Evolutionary conservation across 1,140 invertebrate species (phyloP).

Genomic region (Theocolax elegans): DNA sequence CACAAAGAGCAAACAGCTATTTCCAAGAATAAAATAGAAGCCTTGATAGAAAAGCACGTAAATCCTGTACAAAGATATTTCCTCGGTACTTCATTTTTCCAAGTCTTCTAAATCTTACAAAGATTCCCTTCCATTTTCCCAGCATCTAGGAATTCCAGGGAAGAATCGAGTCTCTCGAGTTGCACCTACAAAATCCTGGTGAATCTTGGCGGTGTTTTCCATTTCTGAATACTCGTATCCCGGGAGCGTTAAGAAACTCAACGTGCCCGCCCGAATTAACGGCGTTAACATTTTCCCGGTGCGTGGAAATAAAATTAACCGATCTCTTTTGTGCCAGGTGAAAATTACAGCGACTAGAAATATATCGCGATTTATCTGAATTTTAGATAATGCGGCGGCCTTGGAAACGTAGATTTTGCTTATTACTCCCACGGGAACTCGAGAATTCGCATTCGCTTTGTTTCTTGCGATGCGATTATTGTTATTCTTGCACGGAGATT

Average conservation of each 20-base stretch:
- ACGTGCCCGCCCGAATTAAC: not conserved
- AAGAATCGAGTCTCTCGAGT: not conserved
- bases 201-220: not conserved
- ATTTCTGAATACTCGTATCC: not conserved
- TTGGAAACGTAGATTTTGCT: not conserved
- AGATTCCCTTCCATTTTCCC: constrained; percentile 6
- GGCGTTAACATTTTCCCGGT: no score
- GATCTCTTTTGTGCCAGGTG: not conserved
- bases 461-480: not conserved
- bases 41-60: not conserved
- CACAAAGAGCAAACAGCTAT: no score
- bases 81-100: not conserved
- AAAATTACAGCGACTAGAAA: not conserved
- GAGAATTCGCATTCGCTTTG: not conserved
- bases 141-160: not conserved
- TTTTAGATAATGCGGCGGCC: not conserved
- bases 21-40: not conserved
- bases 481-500: no score
- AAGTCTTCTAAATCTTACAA: not conserved
- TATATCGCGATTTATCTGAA: not conserved
- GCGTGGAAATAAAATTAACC: not conserved
- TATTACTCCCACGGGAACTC: not conserved
- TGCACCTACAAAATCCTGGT: no score
- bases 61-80: not conserved
- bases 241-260: no score